These are phyloP conservation scores for Anoplopoma fimbria DNA, from an alignment of 2,113 vertebrate species.

Conservation along the genomic window DNA sequence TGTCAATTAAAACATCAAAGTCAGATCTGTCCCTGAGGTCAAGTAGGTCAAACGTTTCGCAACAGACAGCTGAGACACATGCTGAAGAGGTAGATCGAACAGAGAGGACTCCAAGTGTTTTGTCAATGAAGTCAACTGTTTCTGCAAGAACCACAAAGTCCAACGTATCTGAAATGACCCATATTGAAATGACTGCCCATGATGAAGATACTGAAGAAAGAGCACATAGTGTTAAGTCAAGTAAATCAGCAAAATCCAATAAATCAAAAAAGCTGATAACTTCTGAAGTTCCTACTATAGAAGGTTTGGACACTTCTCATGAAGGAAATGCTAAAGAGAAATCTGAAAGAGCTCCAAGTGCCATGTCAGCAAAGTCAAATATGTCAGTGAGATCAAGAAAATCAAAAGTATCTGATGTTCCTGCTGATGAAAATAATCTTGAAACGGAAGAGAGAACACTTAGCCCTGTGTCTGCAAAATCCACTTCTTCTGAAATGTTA, in stretches of 20 bases:
- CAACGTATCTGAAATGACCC: conserved; percentile 40
- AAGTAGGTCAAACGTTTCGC: conserved; percentile 53
- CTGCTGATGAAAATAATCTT: conserved; percentile 21
- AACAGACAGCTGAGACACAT: conserved; percentile 44
- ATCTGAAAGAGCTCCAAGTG: conserved; percentile 46
- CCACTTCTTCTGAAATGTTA: conserved; percentile 36
- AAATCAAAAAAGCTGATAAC: conserved; percentile 20
- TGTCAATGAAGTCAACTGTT: conserved; percentile 62
- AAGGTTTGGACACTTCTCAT: neutral
- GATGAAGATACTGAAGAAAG: conserved; percentile 38
- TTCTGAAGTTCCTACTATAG: conserved; percentile 3
- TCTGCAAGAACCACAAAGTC: conserved; percentile 60
- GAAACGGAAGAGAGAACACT: conserved; percentile 35
- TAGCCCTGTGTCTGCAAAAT: conserved; percentile 44
- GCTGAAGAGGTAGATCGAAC: conserved; percentile 12
- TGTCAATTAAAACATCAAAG: conserved; percentile 39
- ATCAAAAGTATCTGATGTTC: conserved; percentile 62
- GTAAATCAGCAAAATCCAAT: conserved; percentile 51
- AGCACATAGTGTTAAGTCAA: conserved; percentile 36
- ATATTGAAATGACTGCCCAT: conserved; percentile 12
- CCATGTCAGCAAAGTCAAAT: conserved; percentile 54
- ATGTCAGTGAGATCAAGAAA: conserved; percentile 55
- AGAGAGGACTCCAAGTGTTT: conserved; percentile 41
- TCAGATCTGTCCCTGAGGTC: conserved; percentile 51
- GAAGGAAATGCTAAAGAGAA: conserved; percentile 21